Evolutionary conservation across 1,140 invertebrate species (phyloP).

Genomic region (Caenorhabditis briggsae): DNA sequence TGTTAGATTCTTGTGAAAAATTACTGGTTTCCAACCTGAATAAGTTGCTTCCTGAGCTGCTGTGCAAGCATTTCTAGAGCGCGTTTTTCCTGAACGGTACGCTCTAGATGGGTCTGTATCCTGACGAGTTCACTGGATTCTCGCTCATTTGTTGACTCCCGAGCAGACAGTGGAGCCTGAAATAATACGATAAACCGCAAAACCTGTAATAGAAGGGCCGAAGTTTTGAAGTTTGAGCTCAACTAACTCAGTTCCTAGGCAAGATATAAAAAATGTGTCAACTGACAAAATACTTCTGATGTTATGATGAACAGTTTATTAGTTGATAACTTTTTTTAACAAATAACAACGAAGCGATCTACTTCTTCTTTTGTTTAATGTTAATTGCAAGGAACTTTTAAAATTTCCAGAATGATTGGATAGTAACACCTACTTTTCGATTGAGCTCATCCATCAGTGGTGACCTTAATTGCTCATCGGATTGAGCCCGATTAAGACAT

Average conservation of each 20-base stretch:
- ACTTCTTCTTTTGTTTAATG: no score
- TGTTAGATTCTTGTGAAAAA: slow-evolving; percentile 23
- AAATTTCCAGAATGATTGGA: neutral
- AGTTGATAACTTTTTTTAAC: no score
- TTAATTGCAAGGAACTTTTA: neutral
- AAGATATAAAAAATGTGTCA: no score
- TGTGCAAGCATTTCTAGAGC: slow-evolving; percentile 69
- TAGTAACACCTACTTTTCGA: slow-evolving; percentile 36
- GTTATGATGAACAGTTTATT: no score
- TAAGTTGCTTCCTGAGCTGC: slow-evolving; percentile 66
- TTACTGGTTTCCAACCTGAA: slow-evolving; percentile 58
- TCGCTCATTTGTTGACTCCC: slow-evolving; percentile 57
- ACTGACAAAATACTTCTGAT: no score
- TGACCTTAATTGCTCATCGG: slow-evolving; percentile 61
- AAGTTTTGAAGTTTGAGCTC: no score
- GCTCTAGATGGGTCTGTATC: slow-evolving; percentile 69
- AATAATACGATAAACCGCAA: slow-evolving; percentile 5
- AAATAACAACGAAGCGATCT: no score
- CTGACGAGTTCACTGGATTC: slow-evolving; percentile 59
- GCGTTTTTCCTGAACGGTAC: slow-evolving; percentile 69
- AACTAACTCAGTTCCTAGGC: no score
- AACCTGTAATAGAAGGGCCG: no score
- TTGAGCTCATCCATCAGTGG: slow-evolving; percentile 52
- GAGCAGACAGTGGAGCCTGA: slow-evolving; percentile 58
- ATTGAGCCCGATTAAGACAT: slow-evolving; percentile 64